phyloP scores from a whole-genome alignment of 2,888 invertebrate species.

The Volucella inanis region DNA sequence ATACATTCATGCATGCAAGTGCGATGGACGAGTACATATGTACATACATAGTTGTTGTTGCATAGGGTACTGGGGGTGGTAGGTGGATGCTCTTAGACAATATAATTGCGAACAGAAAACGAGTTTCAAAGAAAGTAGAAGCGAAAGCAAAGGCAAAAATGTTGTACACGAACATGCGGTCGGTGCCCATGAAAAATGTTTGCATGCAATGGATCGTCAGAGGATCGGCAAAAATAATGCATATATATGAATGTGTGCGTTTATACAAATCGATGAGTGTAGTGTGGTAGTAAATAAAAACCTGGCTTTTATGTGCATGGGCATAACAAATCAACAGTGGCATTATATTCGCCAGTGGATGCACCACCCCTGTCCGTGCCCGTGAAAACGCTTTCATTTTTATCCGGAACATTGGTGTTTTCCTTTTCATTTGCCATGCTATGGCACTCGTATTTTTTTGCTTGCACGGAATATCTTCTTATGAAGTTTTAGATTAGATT shows the following conservation, averaged over 20 bases:
- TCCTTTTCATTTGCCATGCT: conserved; percentile 57
- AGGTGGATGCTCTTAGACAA: conserved; percentile 42
- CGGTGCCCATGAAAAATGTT: conserved; percentile 69
- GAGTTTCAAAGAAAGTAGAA: conserved; percentile 73
- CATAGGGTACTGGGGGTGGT: conserved; percentile 14
- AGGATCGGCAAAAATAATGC: conserved; percentile 38
- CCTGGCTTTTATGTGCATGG: not conserved
- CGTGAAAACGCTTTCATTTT: conserved; percentile 73
- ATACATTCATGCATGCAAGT: conserved; percentile 9
- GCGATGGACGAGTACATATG: not conserved
- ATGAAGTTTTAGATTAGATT: too few species aligned
- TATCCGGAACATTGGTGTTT: conserved; percentile 59
- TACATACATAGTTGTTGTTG: not conserved
- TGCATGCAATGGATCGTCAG: conserved; percentile 46
- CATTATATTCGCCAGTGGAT: not conserved
- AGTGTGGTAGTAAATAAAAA: conserved; percentile 28
- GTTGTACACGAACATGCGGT: conserved; percentile 71
- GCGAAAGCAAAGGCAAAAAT: conserved; percentile 73
- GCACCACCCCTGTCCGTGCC: conserved; percentile 20
- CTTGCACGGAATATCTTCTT: not conserved
- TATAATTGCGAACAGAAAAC: conserved; percentile 49
- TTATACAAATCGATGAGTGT: conserved; percentile 22
- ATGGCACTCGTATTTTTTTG: not conserved
- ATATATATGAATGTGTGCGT: conserved; percentile 14
- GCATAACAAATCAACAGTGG: not conserved